These are phyloP conservation scores for Scelioninae gen. 2 DNA, from an alignment of 2,888 invertebrate species.

Conservation along the genomic window DNA sequence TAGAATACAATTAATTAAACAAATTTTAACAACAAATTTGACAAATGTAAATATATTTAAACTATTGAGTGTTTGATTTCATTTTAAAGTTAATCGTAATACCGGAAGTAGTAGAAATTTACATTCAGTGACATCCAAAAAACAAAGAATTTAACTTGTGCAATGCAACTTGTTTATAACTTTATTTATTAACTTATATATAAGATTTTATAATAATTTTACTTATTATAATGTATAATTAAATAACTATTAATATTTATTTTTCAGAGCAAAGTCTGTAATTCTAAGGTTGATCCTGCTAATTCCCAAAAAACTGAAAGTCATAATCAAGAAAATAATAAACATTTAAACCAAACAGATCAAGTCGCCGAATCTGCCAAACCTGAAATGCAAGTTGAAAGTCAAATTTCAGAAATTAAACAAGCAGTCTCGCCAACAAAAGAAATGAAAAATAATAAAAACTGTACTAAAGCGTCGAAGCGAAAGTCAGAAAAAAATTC, in stretches of 20 bases:
- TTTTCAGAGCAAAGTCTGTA: slow-evolving; percentile 44
- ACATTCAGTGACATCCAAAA: too few relatives aligned
- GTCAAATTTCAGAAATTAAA: slow-evolving; percentile 36
- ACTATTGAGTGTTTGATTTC: too few relatives aligned
- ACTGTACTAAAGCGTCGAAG: slow-evolving; percentile 22
- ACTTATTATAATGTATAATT: background rate
- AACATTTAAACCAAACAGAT: slow-evolving; percentile 9
- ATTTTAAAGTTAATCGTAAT: too few relatives aligned
- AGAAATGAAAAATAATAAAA: slow-evolving; percentile 39
- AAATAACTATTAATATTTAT: background rate
- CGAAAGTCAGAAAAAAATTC: slow-evolving; percentile 39
- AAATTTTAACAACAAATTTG: too few relatives aligned
- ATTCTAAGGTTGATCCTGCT: slow-evolving; percentile 24
- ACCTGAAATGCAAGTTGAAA: slow-evolving; percentile 34
- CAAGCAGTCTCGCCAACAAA: slow-evolving; percentile 31
- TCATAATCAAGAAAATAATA: slow-evolving; percentile 43
- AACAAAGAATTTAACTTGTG: too few relatives aligned
- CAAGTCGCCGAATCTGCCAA: slow-evolving; percentile 12
- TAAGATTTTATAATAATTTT: background rate
- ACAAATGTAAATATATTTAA: too few relatives aligned
- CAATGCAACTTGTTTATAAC: too few relatives aligned
- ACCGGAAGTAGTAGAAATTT: too few relatives aligned
- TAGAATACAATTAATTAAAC: too few relatives aligned
- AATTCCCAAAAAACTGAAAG: slow-evolving; percentile 15
- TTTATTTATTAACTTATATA: too few relatives aligned